Conservation (phyloP, 2,888 invertebrate genomes). For the Leptopilina drosophilae region DNA sequence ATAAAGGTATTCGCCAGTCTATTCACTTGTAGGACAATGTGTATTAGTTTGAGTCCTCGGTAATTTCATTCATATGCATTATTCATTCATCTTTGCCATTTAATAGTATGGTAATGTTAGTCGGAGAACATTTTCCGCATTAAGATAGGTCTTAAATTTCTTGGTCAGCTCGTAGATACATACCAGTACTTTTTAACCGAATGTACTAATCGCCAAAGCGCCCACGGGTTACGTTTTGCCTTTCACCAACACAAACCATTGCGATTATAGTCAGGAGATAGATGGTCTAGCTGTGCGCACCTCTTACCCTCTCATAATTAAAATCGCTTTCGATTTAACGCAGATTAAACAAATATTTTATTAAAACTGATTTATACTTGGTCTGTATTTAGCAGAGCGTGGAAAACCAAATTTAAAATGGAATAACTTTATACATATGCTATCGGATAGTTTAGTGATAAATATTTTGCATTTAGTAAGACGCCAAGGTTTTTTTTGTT, state of each 20-base stretch:
- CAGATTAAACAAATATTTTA: neutral
- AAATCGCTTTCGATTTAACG: neutral
- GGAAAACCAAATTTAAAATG: no score
- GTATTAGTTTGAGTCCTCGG: conserved; percentile 32
- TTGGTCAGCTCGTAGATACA: conserved; percentile 13
- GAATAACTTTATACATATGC: no score
- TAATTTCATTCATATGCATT: conserved; percentile 44
- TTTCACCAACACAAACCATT: conserved; percentile 32
- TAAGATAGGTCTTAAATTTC: conserved; percentile 11
- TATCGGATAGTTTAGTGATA: no score
- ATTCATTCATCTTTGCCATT: conserved; percentile 44
- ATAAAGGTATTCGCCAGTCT: conserved; percentile 30
- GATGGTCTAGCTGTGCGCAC: neutral
- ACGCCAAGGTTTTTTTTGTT: no score
- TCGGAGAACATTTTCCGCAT: conserved; percentile 18
- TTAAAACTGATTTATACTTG: neutral
- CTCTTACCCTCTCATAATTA: neutral
- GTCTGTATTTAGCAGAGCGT: neutral
- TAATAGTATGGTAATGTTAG: conserved; percentile 44
- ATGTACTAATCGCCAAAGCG: conserved; percentile 29
- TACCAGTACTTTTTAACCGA: conserved; percentile 17
- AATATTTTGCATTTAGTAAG: no score
- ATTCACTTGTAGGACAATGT: conserved; percentile 38
- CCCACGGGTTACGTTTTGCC: conserved; percentile 48
- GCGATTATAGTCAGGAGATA: conserved; percentile 4